Evolutionary conservation across 2,113 vertebrate species (phyloP).

Genomic region (Orthochromis malagaraziensis): DNA sequence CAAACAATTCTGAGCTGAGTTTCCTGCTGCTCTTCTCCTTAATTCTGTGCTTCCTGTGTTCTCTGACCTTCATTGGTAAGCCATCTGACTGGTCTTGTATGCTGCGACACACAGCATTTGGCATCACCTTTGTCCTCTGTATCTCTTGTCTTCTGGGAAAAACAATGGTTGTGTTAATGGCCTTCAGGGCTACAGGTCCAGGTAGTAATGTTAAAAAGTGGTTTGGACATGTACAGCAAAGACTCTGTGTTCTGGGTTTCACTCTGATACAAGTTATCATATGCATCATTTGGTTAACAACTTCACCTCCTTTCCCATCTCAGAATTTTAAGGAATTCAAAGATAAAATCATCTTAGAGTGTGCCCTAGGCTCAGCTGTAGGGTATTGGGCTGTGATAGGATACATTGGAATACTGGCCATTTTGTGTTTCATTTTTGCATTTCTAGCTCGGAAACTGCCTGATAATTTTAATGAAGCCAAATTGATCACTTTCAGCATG

Average conservation of each 20-base stretch:
- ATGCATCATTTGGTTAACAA: slow-evolving; percentile 58
- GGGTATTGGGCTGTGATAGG: background rate
- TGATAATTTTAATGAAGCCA: fast-evolving
- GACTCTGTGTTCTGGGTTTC: slow-evolving; percentile 52
- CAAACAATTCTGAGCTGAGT: background rate
- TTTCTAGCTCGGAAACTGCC: fast-evolving
- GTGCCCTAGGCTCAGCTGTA: fast-evolving
- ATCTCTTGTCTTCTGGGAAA: too few species aligned
- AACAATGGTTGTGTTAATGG: slow-evolving; percentile 60
- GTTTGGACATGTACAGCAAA: slow-evolving; percentile 61
- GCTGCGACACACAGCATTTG: slow-evolving; percentile 52
- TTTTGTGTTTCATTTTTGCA: background rate
- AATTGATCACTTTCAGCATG: background rate
- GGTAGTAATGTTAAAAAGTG: slow-evolving; percentile 54
- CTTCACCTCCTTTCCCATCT: slow-evolving; percentile 48
- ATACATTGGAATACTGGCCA: background rate
- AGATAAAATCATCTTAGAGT: fast-evolving
- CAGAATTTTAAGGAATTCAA: fast-evolving
- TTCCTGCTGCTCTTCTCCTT: slow-evolving; percentile 41
- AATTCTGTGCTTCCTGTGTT: slow-evolving; percentile 49
- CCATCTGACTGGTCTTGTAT: slow-evolving; percentile 59
- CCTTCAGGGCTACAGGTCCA: slow-evolving; percentile 45
- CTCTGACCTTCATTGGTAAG: slow-evolving; percentile 49
- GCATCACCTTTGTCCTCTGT: too few species aligned
- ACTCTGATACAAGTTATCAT: slow-evolving; percentile 64